Evolutionary conservation across 2,888 invertebrate species (phyloP).

Genomic region (Lithophane socia): DNA sequence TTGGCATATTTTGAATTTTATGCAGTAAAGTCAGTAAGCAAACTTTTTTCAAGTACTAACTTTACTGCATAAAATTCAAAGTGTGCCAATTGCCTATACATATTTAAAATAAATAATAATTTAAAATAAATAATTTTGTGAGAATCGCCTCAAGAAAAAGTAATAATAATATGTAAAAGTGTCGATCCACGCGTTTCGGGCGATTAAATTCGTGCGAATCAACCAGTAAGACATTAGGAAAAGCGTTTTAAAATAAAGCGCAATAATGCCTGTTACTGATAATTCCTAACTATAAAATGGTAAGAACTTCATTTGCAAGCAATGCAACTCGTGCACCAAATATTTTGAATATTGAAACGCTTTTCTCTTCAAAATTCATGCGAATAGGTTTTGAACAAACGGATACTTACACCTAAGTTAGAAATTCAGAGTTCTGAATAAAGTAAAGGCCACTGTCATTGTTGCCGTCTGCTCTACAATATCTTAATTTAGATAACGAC

Average conservation of each 20-base stretch:
- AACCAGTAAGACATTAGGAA: no score
- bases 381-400: neutral
- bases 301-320: neutral
- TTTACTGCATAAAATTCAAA: no score
- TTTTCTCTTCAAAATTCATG: neutral
- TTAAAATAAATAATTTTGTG: no score
- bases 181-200: no score
- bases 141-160: no score
- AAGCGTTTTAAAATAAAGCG: neutral
- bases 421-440: neutral
- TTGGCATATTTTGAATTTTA: no score
- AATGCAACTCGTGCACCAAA: neutral
- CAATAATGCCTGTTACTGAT: neutral
- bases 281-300: neutral
- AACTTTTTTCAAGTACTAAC: no score
- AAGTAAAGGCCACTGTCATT: neutral
- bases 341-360: neutral
- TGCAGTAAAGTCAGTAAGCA: no score
- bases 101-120: no score
- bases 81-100: no score
- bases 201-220: no score
- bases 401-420: neutral
- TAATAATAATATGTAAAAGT: no score
- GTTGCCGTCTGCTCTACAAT: neutral
- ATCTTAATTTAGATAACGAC: slow-evolving; percentile 22